A percentile compares a stretch with the other conserved stretches of the same genome.
Conservation (phyloP, 30 jellyfish, hydroid and myxozoan genomes). For the Chrysaora quinquecirrha region DNA sequence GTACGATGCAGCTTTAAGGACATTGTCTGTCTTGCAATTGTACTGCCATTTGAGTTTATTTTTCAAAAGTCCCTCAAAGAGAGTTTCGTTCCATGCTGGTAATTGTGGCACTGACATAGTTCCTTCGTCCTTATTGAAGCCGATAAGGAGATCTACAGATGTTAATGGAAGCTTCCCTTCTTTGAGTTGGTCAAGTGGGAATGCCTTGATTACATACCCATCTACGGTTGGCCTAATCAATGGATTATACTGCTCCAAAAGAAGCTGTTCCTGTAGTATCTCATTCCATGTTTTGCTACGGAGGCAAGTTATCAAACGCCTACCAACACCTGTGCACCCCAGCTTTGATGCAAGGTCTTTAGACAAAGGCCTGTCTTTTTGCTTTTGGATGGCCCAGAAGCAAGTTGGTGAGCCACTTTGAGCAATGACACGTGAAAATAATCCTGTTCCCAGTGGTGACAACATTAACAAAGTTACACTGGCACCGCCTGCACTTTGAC, state of each 20-base stretch:
- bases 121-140: constrained; percentile 53
- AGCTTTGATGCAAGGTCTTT: not conserved
- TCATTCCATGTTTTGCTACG: constrained; percentile 11
- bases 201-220: constrained; percentile 7
- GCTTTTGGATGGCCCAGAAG: constrained; percentile 29
- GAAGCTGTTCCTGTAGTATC: not conserved
- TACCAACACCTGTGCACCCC: constrained; percentile 7
- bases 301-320: constrained; percentile 19
- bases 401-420: constrained; percentile 69
- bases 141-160: constrained; percentile 37
- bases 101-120: not conserved
- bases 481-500: constrained; percentile 78
- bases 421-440: constrained; percentile 59
- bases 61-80: not conserved
- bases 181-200: not conserved
- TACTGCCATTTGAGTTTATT: not conserved
- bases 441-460: constrained; percentile 76
- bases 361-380: not conserved
- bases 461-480: constrained; percentile 32
- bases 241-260: not conserved
- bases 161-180: constrained; percentile 17
- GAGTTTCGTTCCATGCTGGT: not conserved
- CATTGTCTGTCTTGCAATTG: not conserved
- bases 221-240: constrained; percentile 25
- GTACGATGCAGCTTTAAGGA: constrained; percentile 3